phyloP scores from a whole-genome alignment of 1,140 invertebrate species.

The Tyrophagus putrescentiae region DNA sequence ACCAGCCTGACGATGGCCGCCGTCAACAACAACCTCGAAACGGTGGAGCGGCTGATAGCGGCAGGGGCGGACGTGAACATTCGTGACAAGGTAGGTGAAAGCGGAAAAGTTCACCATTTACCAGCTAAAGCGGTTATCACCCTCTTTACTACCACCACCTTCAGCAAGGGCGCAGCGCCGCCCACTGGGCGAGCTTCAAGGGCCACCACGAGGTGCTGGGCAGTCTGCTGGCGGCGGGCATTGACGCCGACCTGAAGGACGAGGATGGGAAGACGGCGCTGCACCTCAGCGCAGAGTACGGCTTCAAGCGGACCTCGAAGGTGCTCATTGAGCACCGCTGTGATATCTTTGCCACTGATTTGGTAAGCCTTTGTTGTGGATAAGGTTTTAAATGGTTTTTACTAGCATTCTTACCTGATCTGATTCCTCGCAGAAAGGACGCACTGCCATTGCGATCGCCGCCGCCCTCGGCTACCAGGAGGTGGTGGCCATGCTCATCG shows the following conservation, averaged over 20 bases:
- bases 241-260: slow-evolving; percentile 51
- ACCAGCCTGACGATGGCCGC: slow-evolving; percentile 33
- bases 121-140: slow-evolving; percentile 30
- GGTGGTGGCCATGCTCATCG: slow-evolving; percentile 31
- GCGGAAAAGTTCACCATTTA: slow-evolving; percentile 45
- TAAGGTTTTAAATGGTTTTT: background rate
- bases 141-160: slow-evolving; percentile 25
- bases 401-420: background rate
- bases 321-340: slow-evolving; percentile 27
- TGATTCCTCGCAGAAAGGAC: slow-evolving; percentile 34
- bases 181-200: slow-evolving; percentile 55
- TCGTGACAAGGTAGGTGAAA: slow-evolving; percentile 34
- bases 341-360: slow-evolving; percentile 27
- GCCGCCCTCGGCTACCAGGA: slow-evolving; percentile 32
- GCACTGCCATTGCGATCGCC: slow-evolving; percentile 35
- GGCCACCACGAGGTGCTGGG: slow-evolving; percentile 56
- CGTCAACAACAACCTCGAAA: slow-evolving; percentile 33
- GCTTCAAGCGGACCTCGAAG: slow-evolving; percentile 23
- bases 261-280: slow-evolving; percentile 34
- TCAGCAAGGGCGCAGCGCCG: slow-evolving; percentile 51
- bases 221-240: slow-evolving; percentile 48
- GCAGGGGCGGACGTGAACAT: slow-evolving; percentile 32
- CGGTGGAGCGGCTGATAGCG: slow-evolving; percentile 33
- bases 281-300: slow-evolving; percentile 27
- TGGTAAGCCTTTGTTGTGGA: slow-evolving; percentile 22